phyloP scores from a whole-genome alignment of 2,113 vertebrate genomes.

The Climacteris rufus region DNA sequence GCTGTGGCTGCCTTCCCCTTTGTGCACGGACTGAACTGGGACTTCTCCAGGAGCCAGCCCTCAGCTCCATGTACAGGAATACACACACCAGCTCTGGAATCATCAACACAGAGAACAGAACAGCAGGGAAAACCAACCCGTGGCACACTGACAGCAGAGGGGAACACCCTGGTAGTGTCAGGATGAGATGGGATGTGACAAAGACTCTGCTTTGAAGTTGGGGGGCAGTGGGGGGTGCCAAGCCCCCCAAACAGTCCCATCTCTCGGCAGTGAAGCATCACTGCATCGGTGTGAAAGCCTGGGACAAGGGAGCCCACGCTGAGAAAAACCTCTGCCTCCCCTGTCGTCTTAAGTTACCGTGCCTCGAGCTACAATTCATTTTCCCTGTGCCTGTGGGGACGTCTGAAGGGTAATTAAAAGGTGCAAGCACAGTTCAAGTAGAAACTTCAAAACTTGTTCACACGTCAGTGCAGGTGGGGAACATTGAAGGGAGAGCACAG shows the following conservation, averaged over 20 bases:
- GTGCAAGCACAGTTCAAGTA: neutral
- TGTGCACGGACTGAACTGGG: neutral
- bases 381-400: neutral
- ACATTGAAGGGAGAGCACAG: neutral
- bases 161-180: neutral
- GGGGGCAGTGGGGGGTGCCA: neutral
- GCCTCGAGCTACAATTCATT: neutral
- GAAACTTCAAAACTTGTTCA: neutral
- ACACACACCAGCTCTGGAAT: neutral
- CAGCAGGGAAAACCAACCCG: neutral
- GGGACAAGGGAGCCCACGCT: neutral
- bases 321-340: neutral
- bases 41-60: neutral
- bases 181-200: neutral
- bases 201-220: neutral
- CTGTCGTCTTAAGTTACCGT: neutral
- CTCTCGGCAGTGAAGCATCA: neutral
- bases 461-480: neutral
- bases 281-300: neutral
- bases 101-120: neutral
- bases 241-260: neutral
- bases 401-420: neutral
- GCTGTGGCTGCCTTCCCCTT: neutral
- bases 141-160: neutral
- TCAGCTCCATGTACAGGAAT: neutral